Base-by-base conservation (phyloP, 2,888 invertebrate genomes). In the Catocala sponsa region DNA sequence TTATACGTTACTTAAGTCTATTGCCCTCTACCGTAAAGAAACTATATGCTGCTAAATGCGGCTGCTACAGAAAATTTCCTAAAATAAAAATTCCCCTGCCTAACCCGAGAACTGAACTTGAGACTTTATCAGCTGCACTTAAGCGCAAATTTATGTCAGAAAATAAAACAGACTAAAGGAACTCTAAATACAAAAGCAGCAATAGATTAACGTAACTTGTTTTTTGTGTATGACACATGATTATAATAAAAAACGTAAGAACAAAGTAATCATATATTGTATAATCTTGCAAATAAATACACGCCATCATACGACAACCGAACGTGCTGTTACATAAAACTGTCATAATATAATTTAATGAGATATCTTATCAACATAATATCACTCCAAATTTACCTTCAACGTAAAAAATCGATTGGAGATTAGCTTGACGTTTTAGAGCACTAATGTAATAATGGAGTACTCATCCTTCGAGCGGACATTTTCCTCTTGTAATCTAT, bases 401-500 rank as follows among this genome's bases (percentile, higher is more conserved):
- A 57, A 61, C 56, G 44, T 13, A 15, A 44, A n/a, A 61, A 52
- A 74, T 53, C 15, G 49, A 44, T 44, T 44, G 15, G 4, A 47
- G 57, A 35, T 52, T 12, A 47, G 46, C 10, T 32, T 32, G 25
- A 57, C 35, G 44, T 10, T 55, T 12, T 4, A 6, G 6, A 47
- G 38, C 52, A n/a, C 54, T 75, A 84, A 72, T 81, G 81, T 38
- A 86, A 59, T 38, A 85, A 50, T 0, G 84, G 82, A 35, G 74
- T 82, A 44, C 87, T 88, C 7, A 78, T 82, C 35, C 82, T 76
- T 38, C 83, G 79, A 5, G 82, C 70, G 5, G 89, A 87, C 68
- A 88, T 75, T 48, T 82, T 83, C 49, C 85, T 81, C 50, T 86
- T 89, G 48, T 83, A 87, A n/a, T 57, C 70, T 4, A 81, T 71